Evolutionary conservation across 2,113 vertebrate species (phyloP).

Genomic region (Himantopus leucocephalus): DNA sequence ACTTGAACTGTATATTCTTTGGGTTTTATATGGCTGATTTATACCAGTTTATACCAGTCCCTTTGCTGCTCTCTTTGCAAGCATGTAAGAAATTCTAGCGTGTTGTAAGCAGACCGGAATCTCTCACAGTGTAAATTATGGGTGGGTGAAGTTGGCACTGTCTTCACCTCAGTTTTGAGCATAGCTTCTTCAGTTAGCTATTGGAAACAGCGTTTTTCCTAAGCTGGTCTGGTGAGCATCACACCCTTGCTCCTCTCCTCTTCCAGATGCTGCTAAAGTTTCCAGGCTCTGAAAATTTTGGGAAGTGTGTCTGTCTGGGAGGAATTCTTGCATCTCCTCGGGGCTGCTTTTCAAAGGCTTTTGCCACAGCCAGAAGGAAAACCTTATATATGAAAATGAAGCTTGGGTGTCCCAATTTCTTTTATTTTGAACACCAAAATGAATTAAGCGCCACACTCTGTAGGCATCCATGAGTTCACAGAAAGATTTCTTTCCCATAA

Average conservation of each 20-base stretch:
- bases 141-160: neutral
- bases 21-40: neutral
- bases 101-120: neutral
- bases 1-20: neutral
- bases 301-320: neutral
- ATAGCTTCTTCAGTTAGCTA: constrained; percentile 22
- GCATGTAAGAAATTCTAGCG: fast-evolving
- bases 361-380: constrained; percentile 3
- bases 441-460: neutral
- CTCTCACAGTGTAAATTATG: neutral
- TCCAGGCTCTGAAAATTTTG: constrained; percentile 46
- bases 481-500: constrained; percentile 8
- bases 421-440: constrained; percentile 5
- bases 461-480: neutral
- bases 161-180: constrained; percentile 5
- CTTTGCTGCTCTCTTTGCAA: neutral
- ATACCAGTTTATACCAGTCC: neutral
- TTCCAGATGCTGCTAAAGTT: constrained; percentile 44
- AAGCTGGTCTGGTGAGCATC: constrained; percentile 27
- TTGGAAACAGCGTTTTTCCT: constrained; percentile 36
- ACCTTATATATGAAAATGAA: constrained; percentile 51
- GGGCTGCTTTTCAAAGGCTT: constrained; percentile 55
- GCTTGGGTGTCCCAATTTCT: neutral
- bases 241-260: neutral
- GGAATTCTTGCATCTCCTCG: constrained; percentile 62